A percentile compares a stretch with the other conserved stretches of the same genome.
Evolutionary conservation across 2,888 invertebrate genomes (phyloP).

Genomic region (Oligia latruncula): DNA sequence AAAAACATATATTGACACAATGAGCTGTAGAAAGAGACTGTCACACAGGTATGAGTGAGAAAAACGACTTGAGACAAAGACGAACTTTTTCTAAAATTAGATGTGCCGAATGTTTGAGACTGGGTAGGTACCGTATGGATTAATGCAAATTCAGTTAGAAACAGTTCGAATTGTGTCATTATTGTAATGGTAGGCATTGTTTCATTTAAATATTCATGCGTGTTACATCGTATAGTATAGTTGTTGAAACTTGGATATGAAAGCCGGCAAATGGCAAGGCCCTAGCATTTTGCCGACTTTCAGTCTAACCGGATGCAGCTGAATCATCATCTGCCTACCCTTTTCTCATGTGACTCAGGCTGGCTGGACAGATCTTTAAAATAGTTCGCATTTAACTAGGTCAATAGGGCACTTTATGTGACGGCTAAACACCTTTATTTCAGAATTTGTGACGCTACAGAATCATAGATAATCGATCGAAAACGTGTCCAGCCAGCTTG

Average conservation of each 20-base stretch:
- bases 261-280: background rate
- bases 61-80: background rate
- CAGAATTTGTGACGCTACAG: too few relatives aligned
- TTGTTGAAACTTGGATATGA: background rate
- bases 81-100: background rate
- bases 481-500: too few relatives aligned
- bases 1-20: background rate
- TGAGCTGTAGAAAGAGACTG: background rate
- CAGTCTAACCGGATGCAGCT: background rate
- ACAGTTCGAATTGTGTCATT: conserved; percentile 17
- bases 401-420: too few relatives aligned
- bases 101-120: background rate
- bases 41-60: background rate
- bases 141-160: conserved; percentile 10
- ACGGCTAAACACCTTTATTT: too few relatives aligned
- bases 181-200: conserved; percentile 1
- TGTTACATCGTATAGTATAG: background rate
- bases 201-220: conserved; percentile 18
- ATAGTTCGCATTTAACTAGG: too few relatives aligned
- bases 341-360: too few relatives aligned
- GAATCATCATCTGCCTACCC: too few relatives aligned
- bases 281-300: background rate
- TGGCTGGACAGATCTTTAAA: too few relatives aligned
- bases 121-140: background rate
- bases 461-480: too few relatives aligned